Base-by-base conservation (phyloP, 2,888 invertebrate species). In the Drosophila nigricruria region DNA sequence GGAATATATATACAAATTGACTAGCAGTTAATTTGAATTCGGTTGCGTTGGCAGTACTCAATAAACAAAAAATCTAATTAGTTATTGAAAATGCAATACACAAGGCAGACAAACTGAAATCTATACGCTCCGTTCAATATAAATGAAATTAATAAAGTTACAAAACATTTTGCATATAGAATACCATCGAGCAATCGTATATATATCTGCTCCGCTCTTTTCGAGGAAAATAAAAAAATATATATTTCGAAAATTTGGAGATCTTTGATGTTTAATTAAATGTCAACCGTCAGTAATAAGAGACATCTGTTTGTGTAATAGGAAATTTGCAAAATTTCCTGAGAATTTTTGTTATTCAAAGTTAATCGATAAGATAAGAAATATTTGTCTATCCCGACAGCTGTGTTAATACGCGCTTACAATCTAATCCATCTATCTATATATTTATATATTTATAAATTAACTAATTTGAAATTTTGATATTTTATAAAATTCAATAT, bases 1-100 rank as follows among this genome's bases (percentile, higher is more conserved):
- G 57, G 38, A 45, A 52, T 54, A 27, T 18, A 18, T n/a, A 18
- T 34, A 40, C 50, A 38, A 20, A 23, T 36, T 62, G 49, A 62
- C 27, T 50, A 53, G 14, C 23, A 58, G 30, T 34, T 18, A 49
- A 53, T 16, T 57, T 36, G 23, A 16, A 30, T 27, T 0, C 18
- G 18, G 57, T 40, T 65, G 32, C 32, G 40, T 47, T 30, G 25
- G 32, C 23, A 40, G 32, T 18, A 30, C 12, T 30, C 30, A 18
- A 30, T 30, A 18, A 30, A 30, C 3, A 6, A 18, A 5, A 32
- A 34, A 9, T 20, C 8, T 16, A 20, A 50, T 50, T 50, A 30
- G 49, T 18, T 30, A 14, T 18, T 23, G 9, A 16, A 34, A 27
- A 5, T 5, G 3, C 10, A 10, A 27, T 5, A 47, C 45, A 9